Conservation (phyloP, 2,888 invertebrate genomes). For the Drosophila mercatorum region DNA sequence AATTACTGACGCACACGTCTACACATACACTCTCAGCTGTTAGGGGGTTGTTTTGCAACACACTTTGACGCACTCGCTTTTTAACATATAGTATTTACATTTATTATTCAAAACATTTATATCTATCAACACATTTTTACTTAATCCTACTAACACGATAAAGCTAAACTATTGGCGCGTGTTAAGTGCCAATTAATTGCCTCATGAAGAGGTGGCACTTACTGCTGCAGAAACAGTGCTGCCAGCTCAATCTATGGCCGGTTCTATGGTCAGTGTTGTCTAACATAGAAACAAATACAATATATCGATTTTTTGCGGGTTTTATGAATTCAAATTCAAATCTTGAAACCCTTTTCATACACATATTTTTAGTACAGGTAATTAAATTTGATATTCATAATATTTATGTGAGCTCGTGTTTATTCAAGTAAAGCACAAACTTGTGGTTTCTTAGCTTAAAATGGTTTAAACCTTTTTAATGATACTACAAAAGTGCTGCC, state of each 20-base stretch:
- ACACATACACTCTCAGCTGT: constrained; percentile 40
- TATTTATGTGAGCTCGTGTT: neutral
- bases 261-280: constrained; percentile 5
- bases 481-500: neutral
- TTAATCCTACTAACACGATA: neutral
- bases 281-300: neutral
- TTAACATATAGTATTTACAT: constrained; percentile 5
- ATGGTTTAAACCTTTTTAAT: neutral
- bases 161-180: neutral
- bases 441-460: neutral
- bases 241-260: constrained; percentile 27
- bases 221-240: constrained; percentile 6
- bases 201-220: constrained; percentile 17
- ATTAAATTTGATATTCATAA: neutral
- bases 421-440: neutral
- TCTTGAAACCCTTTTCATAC: neutral
- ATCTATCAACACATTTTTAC: neutral
- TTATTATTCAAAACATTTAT: constrained; percentile 2
- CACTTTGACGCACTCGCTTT: constrained; percentile 20
- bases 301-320: neutral
- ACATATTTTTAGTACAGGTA: neutral
- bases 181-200: constrained; percentile 31
- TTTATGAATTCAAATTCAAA: constrained; percentile 1
- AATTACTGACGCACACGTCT: constrained; percentile 18
- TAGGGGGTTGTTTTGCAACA: constrained; percentile 58